These are phyloP conservation scores for Antheraea yamamai DNA, from an alignment of 2,888 invertebrate genomes.

Conservation along the genomic window DNA sequence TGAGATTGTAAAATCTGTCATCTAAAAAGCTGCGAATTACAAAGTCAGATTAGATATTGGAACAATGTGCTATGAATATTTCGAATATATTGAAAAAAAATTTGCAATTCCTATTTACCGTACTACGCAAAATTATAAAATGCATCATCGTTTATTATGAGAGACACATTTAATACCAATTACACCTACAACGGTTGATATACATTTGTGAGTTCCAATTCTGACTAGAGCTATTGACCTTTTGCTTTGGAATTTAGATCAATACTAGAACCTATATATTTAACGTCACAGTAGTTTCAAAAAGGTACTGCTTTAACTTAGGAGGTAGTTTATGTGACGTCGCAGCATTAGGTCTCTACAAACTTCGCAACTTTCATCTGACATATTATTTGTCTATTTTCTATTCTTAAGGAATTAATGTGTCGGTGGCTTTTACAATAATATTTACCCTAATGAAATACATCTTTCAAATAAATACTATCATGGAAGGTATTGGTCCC, in stretches of 20 bases:
- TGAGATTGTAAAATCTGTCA: slow-evolving; percentile 74
- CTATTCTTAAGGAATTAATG: slow-evolving; percentile 82
- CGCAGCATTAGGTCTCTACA: slow-evolving; percentile 46
- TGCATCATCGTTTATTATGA: slow-evolving; percentile 23
- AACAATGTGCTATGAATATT: slow-evolving; percentile 37
- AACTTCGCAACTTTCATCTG: slow-evolving; percentile 78
- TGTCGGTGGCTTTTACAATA: slow-evolving; percentile 82
- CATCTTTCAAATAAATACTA: slow-evolving; percentile 82
- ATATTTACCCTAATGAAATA: slow-evolving; percentile 80
- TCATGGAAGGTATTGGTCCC: slow-evolving; percentile 82
- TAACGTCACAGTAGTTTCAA: slow-evolving; percentile 63
- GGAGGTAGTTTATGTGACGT: slow-evolving; percentile 78
- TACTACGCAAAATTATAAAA: slow-evolving; percentile 5
- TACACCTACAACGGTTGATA: slow-evolving; percentile 35
- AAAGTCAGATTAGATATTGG: slow-evolving; percentile 62
- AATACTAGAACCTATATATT: slow-evolving; percentile 48
- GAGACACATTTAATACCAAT: slow-evolving; percentile 25
- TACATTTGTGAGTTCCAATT: slow-evolving; percentile 68
- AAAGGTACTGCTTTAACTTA: slow-evolving; percentile 74
- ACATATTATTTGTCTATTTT: slow-evolving; percentile 72
- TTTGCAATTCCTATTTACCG: background rate
- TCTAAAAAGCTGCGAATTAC: slow-evolving; percentile 77
- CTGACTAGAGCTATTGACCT: slow-evolving; percentile 75
- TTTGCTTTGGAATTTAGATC: slow-evolving; percentile 47
- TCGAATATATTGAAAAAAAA: background rate